phyloP scores from a whole-genome alignment of 2,888 invertebrate species.

The Eudasyphora cyanicolor region DNA sequence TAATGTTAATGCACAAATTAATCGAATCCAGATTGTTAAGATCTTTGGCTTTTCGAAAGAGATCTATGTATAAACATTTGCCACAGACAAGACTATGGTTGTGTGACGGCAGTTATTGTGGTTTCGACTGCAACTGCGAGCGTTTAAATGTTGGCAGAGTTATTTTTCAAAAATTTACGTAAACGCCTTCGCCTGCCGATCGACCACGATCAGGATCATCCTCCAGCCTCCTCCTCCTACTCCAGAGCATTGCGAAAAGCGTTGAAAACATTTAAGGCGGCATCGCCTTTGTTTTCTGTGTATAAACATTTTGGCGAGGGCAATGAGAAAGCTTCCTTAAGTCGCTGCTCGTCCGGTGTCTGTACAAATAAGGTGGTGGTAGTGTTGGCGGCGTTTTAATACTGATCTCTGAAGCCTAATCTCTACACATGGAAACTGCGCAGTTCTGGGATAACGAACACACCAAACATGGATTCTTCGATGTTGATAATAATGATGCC shows the following conservation, averaged over 20 bases:
- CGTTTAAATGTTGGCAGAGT: constrained; percentile 46
- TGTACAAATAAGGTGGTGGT: constrained; percentile 55
- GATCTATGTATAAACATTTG: constrained; percentile 49
- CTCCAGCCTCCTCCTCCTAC: not conserved
- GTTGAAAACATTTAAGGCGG: constrained; percentile 78
- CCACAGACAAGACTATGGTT: not conserved
- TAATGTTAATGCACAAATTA: constrained; percentile 77
- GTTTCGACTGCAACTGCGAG: too few species aligned
- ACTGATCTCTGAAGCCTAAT: constrained; percentile 65
- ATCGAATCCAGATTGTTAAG: constrained; percentile 76
- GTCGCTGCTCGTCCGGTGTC: constrained; percentile 5
- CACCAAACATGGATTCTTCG: constrained; percentile 33
- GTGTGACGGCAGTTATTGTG: too few species aligned
- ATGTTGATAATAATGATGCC: constrained; percentile 53
- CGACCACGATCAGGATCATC: constrained; percentile 28
- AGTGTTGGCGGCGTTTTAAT: constrained; percentile 54
- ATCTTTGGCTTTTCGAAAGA: constrained; percentile 45
- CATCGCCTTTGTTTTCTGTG: constrained; percentile 53
- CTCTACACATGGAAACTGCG: constrained; percentile 51
- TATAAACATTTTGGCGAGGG: not conserved
- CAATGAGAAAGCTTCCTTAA: constrained; percentile 50
- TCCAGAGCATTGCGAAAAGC: constrained; percentile 68
- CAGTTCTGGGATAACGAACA: constrained; percentile 48
- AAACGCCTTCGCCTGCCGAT: constrained; percentile 72
- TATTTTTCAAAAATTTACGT: constrained; percentile 63